Evolutionary conservation across 1,140 invertebrate genomes (phyloP).

Genomic region (Sminthurides bifidus): DNA sequence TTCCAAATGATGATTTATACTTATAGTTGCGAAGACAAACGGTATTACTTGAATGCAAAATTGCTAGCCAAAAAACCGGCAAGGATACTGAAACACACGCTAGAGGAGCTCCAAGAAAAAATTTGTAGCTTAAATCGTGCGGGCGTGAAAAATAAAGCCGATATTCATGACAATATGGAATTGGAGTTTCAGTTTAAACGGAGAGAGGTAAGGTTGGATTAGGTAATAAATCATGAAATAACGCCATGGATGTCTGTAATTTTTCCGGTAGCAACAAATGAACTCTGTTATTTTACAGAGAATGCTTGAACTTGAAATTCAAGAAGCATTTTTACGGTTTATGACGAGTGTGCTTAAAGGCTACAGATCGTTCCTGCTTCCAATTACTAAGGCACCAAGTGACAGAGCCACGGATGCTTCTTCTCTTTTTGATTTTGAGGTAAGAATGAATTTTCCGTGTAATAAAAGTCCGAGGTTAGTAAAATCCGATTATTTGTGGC

Average conservation of each 20-base stretch:
- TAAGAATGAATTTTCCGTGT: slow-evolving; percentile 34
- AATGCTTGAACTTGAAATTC: slow-evolving; percentile 80
- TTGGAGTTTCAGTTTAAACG: slow-evolving; percentile 58
- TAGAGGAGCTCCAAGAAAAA: slow-evolving; percentile 55
- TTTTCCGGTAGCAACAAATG: no score
- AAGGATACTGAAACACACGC: slow-evolving; percentile 56
- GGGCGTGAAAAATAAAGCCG: slow-evolving; percentile 39
- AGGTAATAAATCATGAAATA: neutral
- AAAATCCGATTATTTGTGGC: neutral
- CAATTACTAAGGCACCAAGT: slow-evolving; percentile 88
- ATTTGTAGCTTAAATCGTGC: slow-evolving; percentile 38
- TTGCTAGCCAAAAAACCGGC: slow-evolving; percentile 79
- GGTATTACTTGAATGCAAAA: slow-evolving; percentile 61
- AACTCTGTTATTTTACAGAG: slow-evolving; percentile 43
- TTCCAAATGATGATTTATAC: slow-evolving; percentile 1
- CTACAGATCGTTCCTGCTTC: slow-evolving; percentile 77
- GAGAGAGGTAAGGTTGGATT: slow-evolving; percentile 44
- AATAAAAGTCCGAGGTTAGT: neutral
- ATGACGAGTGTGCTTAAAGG: slow-evolving; percentile 88
- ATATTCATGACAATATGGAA: slow-evolving; percentile 47
- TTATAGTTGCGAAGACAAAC: slow-evolving; percentile 64
- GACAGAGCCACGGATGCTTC: slow-evolving; percentile 85
- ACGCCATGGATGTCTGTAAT: neutral
- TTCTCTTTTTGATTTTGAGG: slow-evolving; percentile 87
- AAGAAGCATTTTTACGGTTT: slow-evolving; percentile 92